Evolutionary conservation across 2,797 vertebrate species (phyloP).

Genomic region (Emydoidea blandingii): DNA sequence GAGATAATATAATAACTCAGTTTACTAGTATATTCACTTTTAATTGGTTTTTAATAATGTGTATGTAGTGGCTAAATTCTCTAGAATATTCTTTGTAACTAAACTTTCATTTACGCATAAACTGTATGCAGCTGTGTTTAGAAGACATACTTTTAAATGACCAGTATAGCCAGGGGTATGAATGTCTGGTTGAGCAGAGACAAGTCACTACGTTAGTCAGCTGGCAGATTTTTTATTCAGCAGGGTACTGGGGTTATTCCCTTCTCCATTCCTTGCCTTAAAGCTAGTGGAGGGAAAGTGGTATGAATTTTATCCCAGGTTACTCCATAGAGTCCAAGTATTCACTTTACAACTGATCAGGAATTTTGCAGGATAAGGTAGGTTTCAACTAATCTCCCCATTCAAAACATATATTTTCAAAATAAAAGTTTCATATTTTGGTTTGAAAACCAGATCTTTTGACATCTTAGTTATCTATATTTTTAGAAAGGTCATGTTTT

Average conservation of each 20-base stretch:
- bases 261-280: background rate
- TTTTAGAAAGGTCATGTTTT: background rate
- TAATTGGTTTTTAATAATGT: slow-evolving; percentile 48
- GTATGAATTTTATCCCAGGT: background rate
- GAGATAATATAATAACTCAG: slow-evolving; percentile 28
- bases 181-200: background rate
- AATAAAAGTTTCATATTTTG: background rate
- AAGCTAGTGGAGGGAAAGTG: background rate
- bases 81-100: background rate
- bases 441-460: background rate
- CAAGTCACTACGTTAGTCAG: no score
- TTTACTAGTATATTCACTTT: slow-evolving; percentile 64
- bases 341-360: background rate
- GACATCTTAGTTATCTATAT: background rate
- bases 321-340: background rate
- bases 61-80: slow-evolving; percentile 45
- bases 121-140: background rate
- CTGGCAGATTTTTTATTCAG: background rate
- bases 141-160: slow-evolving; percentile 12
- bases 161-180: background rate
- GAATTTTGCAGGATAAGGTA: background rate
- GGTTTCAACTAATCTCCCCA: background rate
- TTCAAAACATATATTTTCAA: background rate
- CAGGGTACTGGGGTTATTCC: background rate
- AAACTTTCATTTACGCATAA: background rate